Evolutionary conservation across 2,888 invertebrate genomes (phyloP).

Genomic region (Loripinus fragilis): DNA sequence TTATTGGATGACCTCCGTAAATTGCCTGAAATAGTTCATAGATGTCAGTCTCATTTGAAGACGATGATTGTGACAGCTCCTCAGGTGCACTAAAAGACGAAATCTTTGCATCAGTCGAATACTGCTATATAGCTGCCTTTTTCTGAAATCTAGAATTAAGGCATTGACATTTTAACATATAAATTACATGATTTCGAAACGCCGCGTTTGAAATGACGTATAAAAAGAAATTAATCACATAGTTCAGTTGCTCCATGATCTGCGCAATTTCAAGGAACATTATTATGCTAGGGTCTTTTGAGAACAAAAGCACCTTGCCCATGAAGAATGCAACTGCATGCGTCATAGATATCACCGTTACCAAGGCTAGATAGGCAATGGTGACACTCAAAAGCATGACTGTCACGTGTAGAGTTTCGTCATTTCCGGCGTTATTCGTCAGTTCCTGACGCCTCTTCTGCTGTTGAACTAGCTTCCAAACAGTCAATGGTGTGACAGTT

Average conservation of each 20-base stretch:
- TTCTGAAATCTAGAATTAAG: too few relatives aligned
- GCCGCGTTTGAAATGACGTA: conserved; percentile 58
- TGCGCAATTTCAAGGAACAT: conserved; percentile 64
- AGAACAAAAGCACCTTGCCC: conserved; percentile 60
- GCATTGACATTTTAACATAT: too few relatives aligned
- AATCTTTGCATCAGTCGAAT: too few relatives aligned
- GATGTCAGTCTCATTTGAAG: too few relatives aligned
- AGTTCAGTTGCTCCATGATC: conserved; percentile 68
- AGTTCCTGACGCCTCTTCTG: conserved; percentile 3
- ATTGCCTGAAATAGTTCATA: too few relatives aligned
- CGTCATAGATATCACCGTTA: conserved; percentile 59
- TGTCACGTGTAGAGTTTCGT: conserved; percentile 56
- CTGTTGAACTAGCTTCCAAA: conserved; percentile 37
- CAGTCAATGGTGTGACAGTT: conserved; percentile 59
- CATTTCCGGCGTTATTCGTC: not conserved
- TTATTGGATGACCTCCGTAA: too few relatives aligned
- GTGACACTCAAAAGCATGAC: conserved; percentile 67
- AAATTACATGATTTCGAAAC: too few relatives aligned
- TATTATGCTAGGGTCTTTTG: conserved; percentile 46
- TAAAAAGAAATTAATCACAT: conserved; percentile 70
- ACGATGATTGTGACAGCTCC: too few relatives aligned
- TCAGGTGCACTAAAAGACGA: too few relatives aligned
- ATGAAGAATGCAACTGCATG: conserved; percentile 62
- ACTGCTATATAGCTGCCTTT: too few relatives aligned
- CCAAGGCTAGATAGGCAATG: conserved; percentile 65